Conservation (phyloP, 2,113 vertebrate genomes). For the Falcunculus frontatus region DNA sequence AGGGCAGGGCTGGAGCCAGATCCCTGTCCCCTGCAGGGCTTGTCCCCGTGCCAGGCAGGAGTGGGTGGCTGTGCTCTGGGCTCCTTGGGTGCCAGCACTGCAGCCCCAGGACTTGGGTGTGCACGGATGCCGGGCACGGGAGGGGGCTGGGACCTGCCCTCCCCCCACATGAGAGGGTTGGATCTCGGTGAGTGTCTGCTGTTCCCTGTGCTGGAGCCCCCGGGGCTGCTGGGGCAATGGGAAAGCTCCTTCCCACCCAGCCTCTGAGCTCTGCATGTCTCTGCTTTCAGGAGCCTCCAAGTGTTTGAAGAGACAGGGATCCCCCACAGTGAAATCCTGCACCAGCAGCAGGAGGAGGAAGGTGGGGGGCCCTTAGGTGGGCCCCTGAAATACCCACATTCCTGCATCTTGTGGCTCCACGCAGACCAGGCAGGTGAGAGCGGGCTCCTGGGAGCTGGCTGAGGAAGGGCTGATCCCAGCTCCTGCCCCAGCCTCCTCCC, state of each 20-base stretch:
- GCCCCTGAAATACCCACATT: constrained; percentile 82
- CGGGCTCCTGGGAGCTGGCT: background rate
- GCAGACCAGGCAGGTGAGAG: constrained; percentile 83
- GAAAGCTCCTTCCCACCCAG: background rate
- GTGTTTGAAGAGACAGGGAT: constrained; percentile 86
- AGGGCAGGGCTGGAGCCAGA: constrained; percentile 24
- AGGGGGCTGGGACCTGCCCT: background rate
- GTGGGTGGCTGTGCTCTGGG: constrained; percentile 22
- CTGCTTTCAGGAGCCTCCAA: constrained; percentile 86
- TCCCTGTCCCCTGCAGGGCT: background rate
- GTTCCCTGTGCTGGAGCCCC: background rate
- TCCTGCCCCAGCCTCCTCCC: background rate
- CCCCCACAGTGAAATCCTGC: constrained; percentile 85
- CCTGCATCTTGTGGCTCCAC: constrained; percentile 93
- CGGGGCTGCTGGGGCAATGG: background rate
- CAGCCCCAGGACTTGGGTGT: background rate
- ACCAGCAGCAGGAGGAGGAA: constrained; percentile 83
- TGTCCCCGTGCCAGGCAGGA: background rate
- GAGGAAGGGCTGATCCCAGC: background rate
- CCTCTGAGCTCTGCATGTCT: constrained; percentile 8
- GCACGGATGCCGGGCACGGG: background rate
- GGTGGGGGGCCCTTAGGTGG: constrained; percentile 88
- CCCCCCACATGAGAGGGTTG: background rate
- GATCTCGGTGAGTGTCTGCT: background rate
- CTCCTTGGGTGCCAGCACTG: background rate